Evolutionary conservation across 2,797 vertebrate species (phyloP), one percentile per base, ranked within the genome.

Genomic region (Knipowitschia caucasica): DNA sequence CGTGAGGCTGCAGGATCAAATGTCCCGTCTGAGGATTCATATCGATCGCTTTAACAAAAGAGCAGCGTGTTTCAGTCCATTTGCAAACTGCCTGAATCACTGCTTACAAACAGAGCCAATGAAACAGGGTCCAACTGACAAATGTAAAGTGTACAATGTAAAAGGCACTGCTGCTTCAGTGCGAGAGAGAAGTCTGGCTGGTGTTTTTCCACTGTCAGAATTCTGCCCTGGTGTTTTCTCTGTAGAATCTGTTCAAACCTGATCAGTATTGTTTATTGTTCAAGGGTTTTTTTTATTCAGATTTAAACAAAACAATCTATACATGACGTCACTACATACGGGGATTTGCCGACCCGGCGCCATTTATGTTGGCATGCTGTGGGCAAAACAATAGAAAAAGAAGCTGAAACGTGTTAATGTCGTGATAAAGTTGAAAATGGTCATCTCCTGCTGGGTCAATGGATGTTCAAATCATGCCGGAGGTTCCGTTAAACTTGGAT

Each of bases 41-140:
- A 90, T 88, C 2, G 83, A 89, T 85, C 59, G 65, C 78, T 71
- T 76, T 80, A 85, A 82, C 83, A 77, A 84, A 85, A 75, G 74
- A 79, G 76, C 66, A 39, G 10, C 56, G 39, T 46, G 46, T 67
- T 70, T 25, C 23, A 81, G 76, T 88, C 81, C 81, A 86, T 86
- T 80, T 85, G 73, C 59, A 31, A 56, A 46, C 50, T 15, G 12
- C 38, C 55, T 62, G 64, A 8, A 36, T 58, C 36, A 45, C 17
- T 2, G 3, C 18, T 44, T 34, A 42, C 7, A 11, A 46, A 31
- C 20, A 20, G 9, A 20, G 27, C 12, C 2, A 31, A 31, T 30
- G 8, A 31, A 30, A 11, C 12, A 10, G 27, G 20, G 31, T 17
- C 27, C 29, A 7, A 25, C 3, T 3, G 26, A 46, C 15, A 31